These are phyloP conservation scores for Notothenia rossii DNA, from an alignment of 2,113 vertebrate species.

Conservation along the genomic window DNA sequence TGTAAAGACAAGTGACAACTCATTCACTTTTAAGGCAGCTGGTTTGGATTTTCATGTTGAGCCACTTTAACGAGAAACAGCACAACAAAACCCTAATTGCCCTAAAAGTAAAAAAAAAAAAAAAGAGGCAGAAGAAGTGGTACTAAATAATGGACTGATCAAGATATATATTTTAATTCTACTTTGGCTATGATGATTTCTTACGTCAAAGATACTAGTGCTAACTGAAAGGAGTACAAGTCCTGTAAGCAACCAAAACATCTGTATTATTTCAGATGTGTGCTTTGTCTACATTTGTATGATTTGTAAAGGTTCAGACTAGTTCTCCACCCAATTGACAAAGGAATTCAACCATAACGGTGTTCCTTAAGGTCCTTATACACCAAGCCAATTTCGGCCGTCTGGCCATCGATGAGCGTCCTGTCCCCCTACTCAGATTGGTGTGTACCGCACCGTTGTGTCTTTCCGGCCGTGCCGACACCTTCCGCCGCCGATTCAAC, in stretches of 20 bases:
- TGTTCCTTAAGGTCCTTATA: neutral
- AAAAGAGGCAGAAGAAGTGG: neutral
- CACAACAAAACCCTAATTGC: neutral
- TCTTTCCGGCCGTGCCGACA: too few species aligned
- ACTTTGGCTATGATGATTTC: neutral
- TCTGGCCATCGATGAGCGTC: too few species aligned
- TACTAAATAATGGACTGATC: neutral
- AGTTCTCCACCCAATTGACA: neutral
- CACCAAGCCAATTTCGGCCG: too few species aligned
- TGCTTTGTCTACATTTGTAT: neutral
- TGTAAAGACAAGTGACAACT: constrained; percentile 15
- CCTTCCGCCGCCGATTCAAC: too few species aligned
- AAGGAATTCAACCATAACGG: neutral
- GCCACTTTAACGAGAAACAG: neutral
- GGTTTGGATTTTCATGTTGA: constrained; percentile 14
- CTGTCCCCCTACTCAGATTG: too few species aligned
- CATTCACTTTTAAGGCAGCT: constrained; percentile 13
- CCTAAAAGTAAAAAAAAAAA: too few species aligned
- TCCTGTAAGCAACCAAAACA: neutral
- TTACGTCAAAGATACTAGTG: neutral
- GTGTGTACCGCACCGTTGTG: too few species aligned
- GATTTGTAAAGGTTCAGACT: too few species aligned
- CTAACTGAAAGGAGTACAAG: neutral
- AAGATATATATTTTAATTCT: neutral
- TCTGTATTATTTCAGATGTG: neutral